Evolutionary conservation across 2,797 vertebrate genomes (phyloP), one percentile per base, ranked within the genome.

Genomic region (Pangasius macronema): DNA sequence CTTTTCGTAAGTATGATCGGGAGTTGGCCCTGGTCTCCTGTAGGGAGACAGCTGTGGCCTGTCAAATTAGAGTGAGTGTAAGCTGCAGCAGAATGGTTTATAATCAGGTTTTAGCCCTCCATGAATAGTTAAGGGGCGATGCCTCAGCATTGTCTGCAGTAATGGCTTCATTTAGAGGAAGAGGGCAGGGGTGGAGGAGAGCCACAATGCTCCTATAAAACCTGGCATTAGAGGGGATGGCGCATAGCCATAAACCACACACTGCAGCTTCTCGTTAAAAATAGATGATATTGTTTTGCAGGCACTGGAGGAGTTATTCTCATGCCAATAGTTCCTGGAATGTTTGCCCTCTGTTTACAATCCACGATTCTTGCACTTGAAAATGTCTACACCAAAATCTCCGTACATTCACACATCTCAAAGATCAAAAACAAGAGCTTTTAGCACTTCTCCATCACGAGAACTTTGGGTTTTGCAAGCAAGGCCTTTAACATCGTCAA

Each of bases 221-320:
- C 59, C 81, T 76, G 59, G 68, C 79, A 86, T 82, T 75, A 70
- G 84, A 80, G 80, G 33, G 85, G 81, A 83, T 36, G 79, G 61
- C 10, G 59, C 86, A 87, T 65, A 70, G 87, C 85, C 80, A 86
- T 88, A 88, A 88, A 88, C 72, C 80, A 86, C 81, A 67, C 81
- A 83, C 84, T 88, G 85, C 87, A 83, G 87, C 80, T 68, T 67
- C 85, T 88, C 81, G 85, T 88, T 88, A 88, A 88, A 88, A 83
- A 88, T 86, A 86, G 87, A 88, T 86, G 87, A 88, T 86, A 86
- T 88, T 88, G 87, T 88, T 86, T 85, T 75, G 87, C 63, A 79
- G 72, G 63, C 73, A 59, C 42, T 36, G 59, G 72, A 76, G 76
- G 85, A 82, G 84, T 88, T 84, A 68, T 86, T 86, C 84, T 79